phyloP scores from a whole-genome alignment of 2,888 invertebrate genomes.

The Drosophila quasianomalipes region DNA sequence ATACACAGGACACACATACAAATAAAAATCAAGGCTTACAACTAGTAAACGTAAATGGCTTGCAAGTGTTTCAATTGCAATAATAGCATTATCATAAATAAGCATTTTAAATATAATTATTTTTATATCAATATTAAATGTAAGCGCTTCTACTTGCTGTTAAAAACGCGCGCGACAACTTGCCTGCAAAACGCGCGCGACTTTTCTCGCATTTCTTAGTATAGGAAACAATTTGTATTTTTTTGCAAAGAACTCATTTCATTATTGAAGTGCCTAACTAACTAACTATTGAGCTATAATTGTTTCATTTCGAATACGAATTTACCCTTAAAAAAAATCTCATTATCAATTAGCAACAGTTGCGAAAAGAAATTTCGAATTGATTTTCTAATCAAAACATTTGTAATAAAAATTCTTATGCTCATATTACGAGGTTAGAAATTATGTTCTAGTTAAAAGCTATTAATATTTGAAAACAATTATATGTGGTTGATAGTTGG shows the following conservation, averaged over 20 bases:
- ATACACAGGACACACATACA: constrained; percentile 14
- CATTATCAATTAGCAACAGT: constrained; percentile 33
- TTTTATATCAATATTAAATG: constrained; percentile 43
- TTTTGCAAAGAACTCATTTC: constrained; percentile 35
- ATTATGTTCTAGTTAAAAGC: constrained; percentile 15
- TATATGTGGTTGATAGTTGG: constrained; percentile 25
- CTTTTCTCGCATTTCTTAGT: constrained; percentile 43
- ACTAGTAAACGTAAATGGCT: constrained; percentile 43
- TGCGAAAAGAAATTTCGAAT: constrained; percentile 15
- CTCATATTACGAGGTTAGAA: constrained; percentile 4
- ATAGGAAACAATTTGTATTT: constrained; percentile 4
- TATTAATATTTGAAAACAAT: constrained; percentile 19
- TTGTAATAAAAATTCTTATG: constrained; percentile 12
- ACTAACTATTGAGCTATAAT: constrained; percentile 50
- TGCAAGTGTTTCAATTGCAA: constrained; percentile 54
- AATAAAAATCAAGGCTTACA: constrained; percentile 39
- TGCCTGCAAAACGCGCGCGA: constrained; percentile 35
- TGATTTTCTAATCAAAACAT: constrained; percentile 9
- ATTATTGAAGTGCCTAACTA: constrained; percentile 55
- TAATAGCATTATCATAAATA: constrained; percentile 50
- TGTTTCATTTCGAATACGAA: constrained; percentile 51
- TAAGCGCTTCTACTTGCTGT: constrained; percentile 45
- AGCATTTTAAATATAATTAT: constrained; percentile 36
- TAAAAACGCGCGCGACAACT: constrained; percentile 40
- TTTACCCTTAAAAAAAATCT: constrained; percentile 29